Base-by-base conservation (phyloP, 2,888 invertebrate genomes). In the Adelphocoris suturalis region DNA sequence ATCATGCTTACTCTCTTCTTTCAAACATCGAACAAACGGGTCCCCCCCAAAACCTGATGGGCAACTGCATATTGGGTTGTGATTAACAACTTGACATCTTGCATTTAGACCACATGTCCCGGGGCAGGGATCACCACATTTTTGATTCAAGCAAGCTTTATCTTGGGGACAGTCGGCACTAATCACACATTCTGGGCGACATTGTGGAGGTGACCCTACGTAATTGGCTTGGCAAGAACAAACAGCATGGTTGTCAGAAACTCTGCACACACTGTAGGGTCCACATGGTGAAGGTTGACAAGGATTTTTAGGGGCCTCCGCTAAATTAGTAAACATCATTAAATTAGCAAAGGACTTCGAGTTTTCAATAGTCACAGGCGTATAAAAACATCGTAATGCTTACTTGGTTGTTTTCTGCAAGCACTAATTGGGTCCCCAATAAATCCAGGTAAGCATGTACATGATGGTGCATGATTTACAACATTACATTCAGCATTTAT, bases 41-140 rank as follows among this genome's bases (percentile, higher is more conserved):
- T 98, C 97, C 89, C 98, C 98, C 57, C 95, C 95, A 93, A 95
- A 96, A 92, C 96, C 96, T 91, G 95, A 94, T 86, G 95, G 95
- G 93, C 98, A 98, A 93, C 96, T 96, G 94, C 98, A 98, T 91
- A 97, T 95, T 68, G 97, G 97, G 93, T 97, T 97, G 93, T 98
- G 98, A 93, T 97, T 97, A 84, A 97, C 96, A 19, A 97, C 97
- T 92, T 96, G 96, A 93, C 98, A 98, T 92, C 96, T 95, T 2
- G 97, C 97, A 93, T 97, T 96, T 90, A 95, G 94, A 46, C 97
- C 97, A 93, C 98, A 98, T n/a, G 96, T 96, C 91, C 96, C 97
- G 57, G 95, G 94, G 93, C 97, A 98, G 82, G 97, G 97, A 93
- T 97, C 96, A 91, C 95, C 95, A 93, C 98, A 98, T 93, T 95